These are phyloP conservation scores for Psittacula derbiana DNA, from an alignment of 2,797 vertebrate species.

Conservation along the genomic window DNA sequence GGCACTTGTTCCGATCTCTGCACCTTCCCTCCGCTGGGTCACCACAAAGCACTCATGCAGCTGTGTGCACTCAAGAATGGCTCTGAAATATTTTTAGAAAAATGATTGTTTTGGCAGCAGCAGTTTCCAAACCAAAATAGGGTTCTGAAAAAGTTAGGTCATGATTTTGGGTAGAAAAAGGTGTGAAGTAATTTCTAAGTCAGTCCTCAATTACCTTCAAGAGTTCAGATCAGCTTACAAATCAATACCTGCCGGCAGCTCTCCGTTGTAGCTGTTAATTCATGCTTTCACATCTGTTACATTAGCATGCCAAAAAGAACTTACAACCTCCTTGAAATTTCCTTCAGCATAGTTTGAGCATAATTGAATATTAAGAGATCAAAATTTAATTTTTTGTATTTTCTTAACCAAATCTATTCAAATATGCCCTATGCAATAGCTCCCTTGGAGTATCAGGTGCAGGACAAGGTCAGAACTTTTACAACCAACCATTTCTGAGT, in stretches of 20 bases:
- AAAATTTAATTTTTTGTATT: slow-evolving; percentile 62
- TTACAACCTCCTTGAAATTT: slow-evolving; percentile 66
- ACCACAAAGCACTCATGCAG: neutral
- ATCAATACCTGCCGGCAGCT: slow-evolving; percentile 54
- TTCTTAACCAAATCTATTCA: slow-evolving; percentile 67
- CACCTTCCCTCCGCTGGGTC: neutral
- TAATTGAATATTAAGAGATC: slow-evolving; percentile 69
- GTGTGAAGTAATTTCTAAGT: slow-evolving; percentile 55
- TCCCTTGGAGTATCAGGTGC: slow-evolving; percentile 27
- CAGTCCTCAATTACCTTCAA: slow-evolving; percentile 48
- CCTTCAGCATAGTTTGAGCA: slow-evolving; percentile 59
- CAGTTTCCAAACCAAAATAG: neutral
- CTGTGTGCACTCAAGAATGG: neutral
- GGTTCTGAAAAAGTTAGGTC: neutral
- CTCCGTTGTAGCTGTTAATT: slow-evolving; percentile 63
- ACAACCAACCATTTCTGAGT: slow-evolving; percentile 26
- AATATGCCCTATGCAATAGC: slow-evolving; percentile 18
- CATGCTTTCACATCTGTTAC: slow-evolving; percentile 64
- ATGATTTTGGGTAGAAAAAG: neutral
- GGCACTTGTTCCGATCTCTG: neutral
- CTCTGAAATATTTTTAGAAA: neutral
- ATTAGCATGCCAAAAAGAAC: slow-evolving; percentile 73
- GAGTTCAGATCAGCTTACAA: slow-evolving; percentile 20
- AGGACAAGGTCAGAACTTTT: slow-evolving; percentile 59
- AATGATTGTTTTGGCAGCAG: neutral